Evolutionary conservation across 2,113 vertebrate species (phyloP), one percentile per base, ranked within the genome.

Genomic region (Gorilla gorilla): DNA sequence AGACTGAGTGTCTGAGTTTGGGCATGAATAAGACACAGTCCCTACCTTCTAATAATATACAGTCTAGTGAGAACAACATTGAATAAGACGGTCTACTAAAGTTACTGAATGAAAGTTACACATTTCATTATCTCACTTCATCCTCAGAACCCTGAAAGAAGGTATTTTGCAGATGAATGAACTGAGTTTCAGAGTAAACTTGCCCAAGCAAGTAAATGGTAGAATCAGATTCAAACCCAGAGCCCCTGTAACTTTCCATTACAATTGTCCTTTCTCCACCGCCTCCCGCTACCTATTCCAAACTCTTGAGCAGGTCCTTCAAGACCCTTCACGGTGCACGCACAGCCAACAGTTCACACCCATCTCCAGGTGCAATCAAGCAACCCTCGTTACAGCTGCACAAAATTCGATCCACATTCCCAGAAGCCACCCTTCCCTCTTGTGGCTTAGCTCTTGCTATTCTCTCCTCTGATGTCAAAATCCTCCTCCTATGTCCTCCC

Each of bases 381-480:
- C 20, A 20, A 9, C 32, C 10, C 27, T 81, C 32, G 1, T 18
- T 12, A 18, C 2, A 66, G 61, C 18, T 0, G 10, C 23, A 17
- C 14, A 8, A 35, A 75, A 14, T 14, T 25, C 1, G 3, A 50
- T 59, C 52, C 32, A 2, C 4, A 8, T 30, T 70, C 55, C n/a
- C 50, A 40, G 81, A 78, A 48, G 50, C 81, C 25, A 17, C 57
- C 64, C 80, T 80, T 55, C 43, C 84, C 30, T 45, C 27, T n/a
- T 6, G 40, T 45, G 90, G 72, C 70, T 94, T 78, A 43, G 64
- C 30, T 79, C 43, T 66, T 11, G 16, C 25, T 76, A 55, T 66
- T 52, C 78, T 70, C 64, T 94, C 78, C 55, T 76, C 59, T 30
- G 61, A 64, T 23, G 23, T 66, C 76, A 94, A 92, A 73, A 57